Evolutionary conservation across 35 echinoderm and acorn worm genomes (phyloP), one percentile per base, ranked within the genome.

Genomic region (Amphiura filiformis): DNA sequence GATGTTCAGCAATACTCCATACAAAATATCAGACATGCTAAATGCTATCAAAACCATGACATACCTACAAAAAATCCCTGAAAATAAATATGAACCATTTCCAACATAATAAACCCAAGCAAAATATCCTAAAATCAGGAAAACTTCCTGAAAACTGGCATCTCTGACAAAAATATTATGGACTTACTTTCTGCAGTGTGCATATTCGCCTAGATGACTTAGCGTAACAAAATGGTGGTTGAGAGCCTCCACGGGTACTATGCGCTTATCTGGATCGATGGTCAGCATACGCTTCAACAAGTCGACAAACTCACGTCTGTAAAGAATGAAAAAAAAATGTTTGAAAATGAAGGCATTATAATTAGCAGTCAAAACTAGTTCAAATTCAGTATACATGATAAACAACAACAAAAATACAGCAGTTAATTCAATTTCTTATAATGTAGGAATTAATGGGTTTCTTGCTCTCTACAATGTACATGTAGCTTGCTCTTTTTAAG

Each of bases 221-320:
- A 97, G 89, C n/a, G 91, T 89, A 31, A 97, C 92, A 77, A 97
- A 97, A 9, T 92, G 89, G 34, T 97, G 95, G 83, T 94, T 97
- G 38, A 97, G 86, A 26, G 95, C 95, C 33, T 97, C 95, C 1
- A 93, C 34, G 20, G 95, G 95, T 32, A 80, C 91, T 36, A 94
- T 94, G 39, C 95, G 84, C 80, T 97, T 97, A 80, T 97, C 95
- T 28, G 95, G 93, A 89, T 97, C 95, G 22, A 97, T 97, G 32
- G 92, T 97, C 86, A 97, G 75, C 95, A 97, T 97, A 86, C 87
- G 91, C 92, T 97, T 97, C 86, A 97, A 65, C 5, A 97, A 64
- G 36, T 97, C 95, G 22, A 97, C 92, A 97, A 97, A 97, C 87
- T 97, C 95, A 78, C 95, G 80, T 39, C 95, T 97, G 57, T 26